phyloP scores from a whole-genome alignment of 1,140 invertebrate species.

The Papilio polyxenes region DNA sequence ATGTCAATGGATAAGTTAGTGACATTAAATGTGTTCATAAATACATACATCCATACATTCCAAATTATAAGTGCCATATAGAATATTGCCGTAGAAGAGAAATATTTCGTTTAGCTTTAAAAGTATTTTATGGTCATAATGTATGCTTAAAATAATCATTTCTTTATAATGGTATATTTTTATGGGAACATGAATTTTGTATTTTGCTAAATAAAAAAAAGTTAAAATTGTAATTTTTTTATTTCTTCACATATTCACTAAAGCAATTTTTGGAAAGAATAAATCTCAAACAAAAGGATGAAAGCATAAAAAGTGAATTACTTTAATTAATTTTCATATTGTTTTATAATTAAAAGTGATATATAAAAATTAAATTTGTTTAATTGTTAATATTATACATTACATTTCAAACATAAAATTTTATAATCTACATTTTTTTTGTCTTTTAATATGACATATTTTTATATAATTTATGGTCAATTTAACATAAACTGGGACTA shows the following conservation, averaged over 20 bases:
- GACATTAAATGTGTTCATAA: no score
- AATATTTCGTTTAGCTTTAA: no score
- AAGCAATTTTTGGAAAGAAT: background rate
- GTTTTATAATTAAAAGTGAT: background rate
- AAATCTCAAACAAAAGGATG: background rate
- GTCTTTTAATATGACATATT: background rate
- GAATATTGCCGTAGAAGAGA: no score
- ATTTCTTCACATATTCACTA: slow-evolving; percentile 6
- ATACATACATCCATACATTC: no score
- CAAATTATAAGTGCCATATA: no score
- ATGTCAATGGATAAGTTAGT: no score
- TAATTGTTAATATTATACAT: background rate
- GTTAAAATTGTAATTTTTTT: slow-evolving; percentile 32
- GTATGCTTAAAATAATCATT: background rate
- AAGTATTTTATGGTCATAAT: background rate
- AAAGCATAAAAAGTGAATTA: background rate
- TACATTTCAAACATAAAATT: background rate
- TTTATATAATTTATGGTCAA: background rate
- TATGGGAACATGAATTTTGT: slow-evolving; percentile 34
- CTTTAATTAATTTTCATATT: background rate
- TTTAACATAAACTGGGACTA: background rate
- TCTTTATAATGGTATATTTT: background rate
- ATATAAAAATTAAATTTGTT: background rate
- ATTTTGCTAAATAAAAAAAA: slow-evolving; percentile 22
- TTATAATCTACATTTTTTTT: background rate